Conservation (phyloP, 1,140 invertebrate species). For the Tyrophagus putrescentiae region DNA sequence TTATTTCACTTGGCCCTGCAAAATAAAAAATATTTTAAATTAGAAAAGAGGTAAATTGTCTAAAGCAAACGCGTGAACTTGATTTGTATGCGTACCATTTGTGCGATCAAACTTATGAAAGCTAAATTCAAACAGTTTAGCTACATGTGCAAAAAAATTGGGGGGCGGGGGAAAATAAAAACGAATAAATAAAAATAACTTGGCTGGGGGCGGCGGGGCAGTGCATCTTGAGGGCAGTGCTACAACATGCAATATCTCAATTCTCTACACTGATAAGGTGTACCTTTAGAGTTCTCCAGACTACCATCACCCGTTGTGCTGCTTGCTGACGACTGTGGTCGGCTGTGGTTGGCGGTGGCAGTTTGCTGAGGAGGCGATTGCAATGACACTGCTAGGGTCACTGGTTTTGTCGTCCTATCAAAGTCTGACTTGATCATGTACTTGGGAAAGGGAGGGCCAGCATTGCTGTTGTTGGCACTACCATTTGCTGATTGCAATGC, state of each 20-base stretch:
- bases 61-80: constrained; percentile 8
- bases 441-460: not conserved
- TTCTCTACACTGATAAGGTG: no score
- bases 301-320: no score
- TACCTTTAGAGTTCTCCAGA: no score
- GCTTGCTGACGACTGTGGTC: not conserved
- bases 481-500: not conserved
- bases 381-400: not conserved
- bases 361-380: not conserved
- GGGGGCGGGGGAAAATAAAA: not conserved
- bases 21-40: no score
- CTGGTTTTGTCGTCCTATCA: constrained; percentile 3
- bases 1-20: no score
- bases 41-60: no score
- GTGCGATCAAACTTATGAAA: constrained; percentile 26
- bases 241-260: no score
- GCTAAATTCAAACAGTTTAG: constrained; percentile 23
- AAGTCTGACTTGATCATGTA: not conserved
- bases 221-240: no score
- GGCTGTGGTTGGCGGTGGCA: no score
- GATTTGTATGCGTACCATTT: constrained; percentile 20
- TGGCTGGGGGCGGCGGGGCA: no score
- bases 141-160: constrained; percentile 19
- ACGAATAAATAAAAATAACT: not conserved
- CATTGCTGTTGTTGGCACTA: not conserved